These are phyloP conservation scores for Sminthurides bifidus DNA, from an alignment of 1,140 invertebrate genomes.

Conservation along the genomic window DNA sequence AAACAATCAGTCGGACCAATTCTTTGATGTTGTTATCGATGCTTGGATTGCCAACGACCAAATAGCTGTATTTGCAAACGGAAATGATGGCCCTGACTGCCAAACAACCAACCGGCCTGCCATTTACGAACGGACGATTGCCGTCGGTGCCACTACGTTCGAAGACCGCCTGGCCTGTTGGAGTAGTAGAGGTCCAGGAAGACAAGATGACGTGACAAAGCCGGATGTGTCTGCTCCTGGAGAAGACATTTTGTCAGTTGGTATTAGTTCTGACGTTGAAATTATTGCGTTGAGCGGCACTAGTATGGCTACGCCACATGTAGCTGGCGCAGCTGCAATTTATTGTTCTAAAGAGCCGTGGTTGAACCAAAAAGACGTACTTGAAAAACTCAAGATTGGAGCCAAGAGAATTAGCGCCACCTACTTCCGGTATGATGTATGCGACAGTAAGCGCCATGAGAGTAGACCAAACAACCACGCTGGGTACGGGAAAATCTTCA, in stretches of 20 bases:
- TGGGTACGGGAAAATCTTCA: too few species aligned
- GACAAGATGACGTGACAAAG: neutral
- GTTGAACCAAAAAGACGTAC: too few species aligned
- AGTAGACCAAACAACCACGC: too few species aligned
- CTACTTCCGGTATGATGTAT: too few species aligned
- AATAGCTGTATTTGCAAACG: conserved; percentile 11
- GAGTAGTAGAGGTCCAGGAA: neutral
- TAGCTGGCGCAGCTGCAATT: conserved; percentile 10
- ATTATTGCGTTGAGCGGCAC: conserved; percentile 8
- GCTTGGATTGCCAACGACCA: neutral
- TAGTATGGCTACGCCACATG: conserved; percentile 13
- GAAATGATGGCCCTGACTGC: conserved; percentile 3
- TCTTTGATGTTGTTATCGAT: neutral
- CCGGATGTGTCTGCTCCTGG: conserved; percentile 15
- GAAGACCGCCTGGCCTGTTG: neutral
- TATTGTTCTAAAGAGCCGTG: too few species aligned
- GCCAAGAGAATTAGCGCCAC: too few species aligned
- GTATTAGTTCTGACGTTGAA: neutral
- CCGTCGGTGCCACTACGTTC: neutral
- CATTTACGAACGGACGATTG: neutral
- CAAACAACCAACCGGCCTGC: neutral
- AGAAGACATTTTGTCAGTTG: neutral
- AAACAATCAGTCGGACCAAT: neutral
- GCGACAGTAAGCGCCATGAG: too few species aligned
- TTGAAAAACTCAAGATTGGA: too few species aligned